Evolutionary conservation across 1,140 invertebrate genomes (phyloP), one percentile per base, ranked within the genome.

Genomic region (Drosophila willistoni): DNA sequence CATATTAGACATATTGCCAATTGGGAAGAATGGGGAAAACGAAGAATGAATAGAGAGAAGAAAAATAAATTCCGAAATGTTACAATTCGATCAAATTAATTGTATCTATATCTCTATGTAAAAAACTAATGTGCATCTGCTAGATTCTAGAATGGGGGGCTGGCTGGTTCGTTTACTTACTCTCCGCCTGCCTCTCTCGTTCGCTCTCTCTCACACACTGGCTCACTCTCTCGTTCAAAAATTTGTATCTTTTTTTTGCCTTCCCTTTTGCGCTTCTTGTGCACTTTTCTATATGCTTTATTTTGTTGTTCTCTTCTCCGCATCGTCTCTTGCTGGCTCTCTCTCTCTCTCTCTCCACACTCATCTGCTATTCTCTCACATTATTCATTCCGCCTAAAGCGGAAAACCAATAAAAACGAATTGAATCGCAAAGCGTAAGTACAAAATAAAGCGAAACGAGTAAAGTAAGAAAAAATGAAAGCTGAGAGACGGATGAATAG

Each of bases 341-440:
- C 70, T 71, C 63, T 64, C 68, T 68, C 42, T 29, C 25, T 0
- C 25, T 29, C 29, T 29, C 29, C 29, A 7, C 60, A 64, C 68
- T 64, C 60, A 47, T 34, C 47, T 47, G 33, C 64, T 71, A 87
- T 83, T 83, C 79, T 81, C 76, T 79, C 83, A 89, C 84, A 87
- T 89, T 89, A 89, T 87, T 87, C 84, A 89, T 87, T 83, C 73
- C 74, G 85, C 84, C 81, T 83, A 83, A 90, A 89, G 84, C 80
- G 84, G 85, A 89, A 89, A 89, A 89, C 84, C 84, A 89, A 89
- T 90, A 89, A 89, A 89, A 87, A 87, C 83, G 83, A 87, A 90
- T 89, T 89, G 84, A 89, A 89, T 90, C 85, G 85, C 84, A 89
- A 89, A 89, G 80, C 85, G 85, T 90, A 89, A 89, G 84, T 89